Percentiles rank a stretch among this genome's conserved stretches.
phyloP scores from a whole-genome alignment of 2,888 invertebrate species.

The Amblyteles armatorius region DNA sequence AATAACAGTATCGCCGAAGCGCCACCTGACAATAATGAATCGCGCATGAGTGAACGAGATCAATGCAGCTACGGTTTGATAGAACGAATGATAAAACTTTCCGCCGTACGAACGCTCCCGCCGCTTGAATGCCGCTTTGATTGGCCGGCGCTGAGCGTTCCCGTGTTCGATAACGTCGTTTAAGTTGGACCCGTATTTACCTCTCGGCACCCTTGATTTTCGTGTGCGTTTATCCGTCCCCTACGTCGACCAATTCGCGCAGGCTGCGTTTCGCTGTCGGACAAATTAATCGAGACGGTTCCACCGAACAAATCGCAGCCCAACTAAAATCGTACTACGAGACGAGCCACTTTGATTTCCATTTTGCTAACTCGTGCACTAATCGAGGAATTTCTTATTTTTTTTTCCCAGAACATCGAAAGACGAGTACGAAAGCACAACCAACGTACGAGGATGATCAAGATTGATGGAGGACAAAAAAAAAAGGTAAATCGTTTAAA shows the following conservation, averaged over 20 bases:
- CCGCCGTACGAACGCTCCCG: conserved; percentile 38
- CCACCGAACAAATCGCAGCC: neutral
- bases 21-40: too few species aligned
- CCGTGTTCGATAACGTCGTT: conserved; percentile 57
- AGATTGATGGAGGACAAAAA: too few species aligned
- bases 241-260: neutral
- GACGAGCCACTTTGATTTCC: neutral
- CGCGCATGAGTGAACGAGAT: neutral
- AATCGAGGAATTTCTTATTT: too few species aligned
- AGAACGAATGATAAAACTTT: conserved; percentile 46
- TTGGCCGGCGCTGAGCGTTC: conserved; percentile 54
- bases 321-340: neutral
- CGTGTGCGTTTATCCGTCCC: conserved; percentile 47
- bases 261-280: neutral
- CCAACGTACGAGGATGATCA: too few species aligned
- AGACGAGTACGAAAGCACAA: too few species aligned
- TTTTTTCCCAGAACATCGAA: too few species aligned
- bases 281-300: neutral
- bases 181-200: conserved; percentile 49
- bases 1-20: too few species aligned
- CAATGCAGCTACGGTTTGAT: neutral
- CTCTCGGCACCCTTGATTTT: conserved; percentile 53
- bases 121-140: conserved; percentile 67
- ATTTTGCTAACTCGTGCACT: neutral
- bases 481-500: neutral